Percentiles rank a stretch among this genome's conserved stretches.
Conservation (phyloP, 1,140 invertebrate species). For the Heliconius nattereri region DNA sequence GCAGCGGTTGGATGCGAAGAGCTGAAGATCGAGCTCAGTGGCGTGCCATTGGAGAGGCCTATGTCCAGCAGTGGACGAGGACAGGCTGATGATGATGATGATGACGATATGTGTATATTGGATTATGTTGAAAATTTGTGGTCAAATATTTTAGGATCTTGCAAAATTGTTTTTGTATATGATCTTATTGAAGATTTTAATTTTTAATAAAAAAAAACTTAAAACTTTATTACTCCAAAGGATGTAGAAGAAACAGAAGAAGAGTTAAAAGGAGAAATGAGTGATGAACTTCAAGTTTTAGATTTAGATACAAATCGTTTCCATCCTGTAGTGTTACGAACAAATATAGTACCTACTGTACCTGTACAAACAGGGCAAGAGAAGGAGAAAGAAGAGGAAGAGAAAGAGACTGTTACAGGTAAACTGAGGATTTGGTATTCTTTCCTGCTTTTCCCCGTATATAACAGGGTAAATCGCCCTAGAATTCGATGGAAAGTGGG, state of each 20-base stretch:
- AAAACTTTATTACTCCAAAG: conserved; percentile 49
- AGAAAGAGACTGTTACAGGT: conserved; percentile 50
- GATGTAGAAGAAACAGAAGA: conserved; percentile 92
- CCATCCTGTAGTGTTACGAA: conserved; percentile 81
- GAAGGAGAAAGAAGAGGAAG: conserved; percentile 44
- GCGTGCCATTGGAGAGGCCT: too few relatives aligned
- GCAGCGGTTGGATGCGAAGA: too few relatives aligned
- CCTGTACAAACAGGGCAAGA: conserved; percentile 21
- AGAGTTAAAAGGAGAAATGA: conserved; percentile 89
- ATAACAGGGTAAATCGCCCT: too few relatives aligned
- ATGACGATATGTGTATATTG: too few relatives aligned
- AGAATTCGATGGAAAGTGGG: too few relatives aligned
- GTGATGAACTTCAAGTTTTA: conserved; percentile 89
- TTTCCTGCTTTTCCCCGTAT: background rate
- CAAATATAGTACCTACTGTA: background rate
- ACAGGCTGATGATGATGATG: too few relatives aligned
- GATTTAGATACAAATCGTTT: conserved; percentile 90
- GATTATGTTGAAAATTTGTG: background rate
- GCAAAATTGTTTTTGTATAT: background rate
- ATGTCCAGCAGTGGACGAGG: too few relatives aligned
- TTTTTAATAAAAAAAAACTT: too few relatives aligned
- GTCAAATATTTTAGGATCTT: background rate
- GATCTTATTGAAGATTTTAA: background rate
- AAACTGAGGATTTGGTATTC: conserved; percentile 34
- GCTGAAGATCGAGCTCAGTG: too few relatives aligned